Conservation (phyloP, 2,113 vertebrate species). For the Pollimyrus isidori region DNA sequence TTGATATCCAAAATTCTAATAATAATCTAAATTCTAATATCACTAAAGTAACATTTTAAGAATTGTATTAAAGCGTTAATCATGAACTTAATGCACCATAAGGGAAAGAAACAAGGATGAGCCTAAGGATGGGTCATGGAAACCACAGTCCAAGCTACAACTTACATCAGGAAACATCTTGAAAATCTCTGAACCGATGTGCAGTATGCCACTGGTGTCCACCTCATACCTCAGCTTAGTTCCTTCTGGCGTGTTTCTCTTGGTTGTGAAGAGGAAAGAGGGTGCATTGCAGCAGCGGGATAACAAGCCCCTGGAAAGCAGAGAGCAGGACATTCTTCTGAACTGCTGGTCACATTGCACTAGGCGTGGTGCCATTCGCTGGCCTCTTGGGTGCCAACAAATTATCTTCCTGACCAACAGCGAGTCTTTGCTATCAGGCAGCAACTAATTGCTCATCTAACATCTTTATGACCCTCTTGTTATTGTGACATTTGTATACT, state of each 20-base stretch:
- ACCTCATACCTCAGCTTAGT: slow-evolving; percentile 93
- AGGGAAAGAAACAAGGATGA: background rate
- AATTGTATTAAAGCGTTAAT: background rate
- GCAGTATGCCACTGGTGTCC: slow-evolving; percentile 84
- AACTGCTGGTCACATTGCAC: background rate
- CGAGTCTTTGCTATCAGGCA: background rate
- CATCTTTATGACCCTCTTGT: background rate
- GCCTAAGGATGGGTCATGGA: background rate
- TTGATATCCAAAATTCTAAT: background rate
- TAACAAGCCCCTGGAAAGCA: slow-evolving; percentile 70
- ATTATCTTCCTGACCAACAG: background rate
- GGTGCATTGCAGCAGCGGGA: slow-evolving; percentile 93
- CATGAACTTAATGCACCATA: background rate
- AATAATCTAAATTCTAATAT: background rate
- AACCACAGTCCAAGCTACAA: background rate
- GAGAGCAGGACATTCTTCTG: background rate
- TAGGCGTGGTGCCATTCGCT: background rate
- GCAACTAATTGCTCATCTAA: background rate
- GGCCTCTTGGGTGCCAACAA: background rate
- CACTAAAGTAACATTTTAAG: background rate
- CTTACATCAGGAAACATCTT: slow-evolving; percentile 93
- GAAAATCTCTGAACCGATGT: slow-evolving; percentile 85
- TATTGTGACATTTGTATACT: background rate
- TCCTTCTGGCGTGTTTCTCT: slow-evolving; percentile 88
- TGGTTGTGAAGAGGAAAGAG: slow-evolving; percentile 89